These are phyloP conservation scores for Branchinecta lynchi DNA, from an alignment of 1,140 invertebrate genomes.

Conservation along the genomic window DNA sequence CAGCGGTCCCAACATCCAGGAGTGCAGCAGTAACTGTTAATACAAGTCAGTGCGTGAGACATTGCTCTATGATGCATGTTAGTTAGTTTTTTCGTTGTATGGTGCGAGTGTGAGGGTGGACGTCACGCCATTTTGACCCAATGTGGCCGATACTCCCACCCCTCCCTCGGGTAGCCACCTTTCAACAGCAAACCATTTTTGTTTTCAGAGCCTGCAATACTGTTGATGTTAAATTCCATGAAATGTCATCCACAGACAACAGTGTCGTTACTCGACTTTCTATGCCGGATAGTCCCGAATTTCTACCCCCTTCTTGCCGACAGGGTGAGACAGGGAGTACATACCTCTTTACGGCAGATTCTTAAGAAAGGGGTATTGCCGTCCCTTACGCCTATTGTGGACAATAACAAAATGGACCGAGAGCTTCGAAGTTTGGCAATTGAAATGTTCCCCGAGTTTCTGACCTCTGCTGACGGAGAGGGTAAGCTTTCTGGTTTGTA, in stretches of 20 bases:
- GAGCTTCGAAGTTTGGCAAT: slow-evolving; percentile 69
- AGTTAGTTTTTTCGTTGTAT: too few species aligned
- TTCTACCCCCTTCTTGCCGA: slow-evolving; percentile 70
- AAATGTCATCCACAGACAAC: slow-evolving; percentile 87
- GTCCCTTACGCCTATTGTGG: slow-evolving; percentile 75
- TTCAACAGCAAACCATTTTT: slow-evolving; percentile 13
- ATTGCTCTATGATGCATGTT: too few species aligned
- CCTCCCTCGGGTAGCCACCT: too few species aligned
- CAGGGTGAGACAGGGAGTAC: slow-evolving; percentile 75
- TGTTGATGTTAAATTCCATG: slow-evolving; percentile 96
- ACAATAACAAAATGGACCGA: slow-evolving; percentile 77
- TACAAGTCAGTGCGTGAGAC: too few species aligned
- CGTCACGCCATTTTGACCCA: too few species aligned
- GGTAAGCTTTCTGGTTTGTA: not conserved
- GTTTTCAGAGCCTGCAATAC: slow-evolving; percentile 73
- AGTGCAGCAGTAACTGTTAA: too few species aligned
- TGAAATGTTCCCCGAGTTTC: slow-evolving; percentile 84
- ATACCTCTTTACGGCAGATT: slow-evolving; percentile 78
- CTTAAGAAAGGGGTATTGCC: slow-evolving; percentile 83
- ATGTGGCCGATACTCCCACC: too few species aligned
- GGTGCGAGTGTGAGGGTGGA: too few species aligned
- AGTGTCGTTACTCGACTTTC: slow-evolving; percentile 82
- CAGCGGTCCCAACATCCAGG: too few species aligned
- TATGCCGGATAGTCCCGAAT: slow-evolving; percentile 83
- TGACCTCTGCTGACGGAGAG: slow-evolving; percentile 35